Conservation (phyloP, 2,113 vertebrate genomes). For the Proterorhinus semilunaris region DNA sequence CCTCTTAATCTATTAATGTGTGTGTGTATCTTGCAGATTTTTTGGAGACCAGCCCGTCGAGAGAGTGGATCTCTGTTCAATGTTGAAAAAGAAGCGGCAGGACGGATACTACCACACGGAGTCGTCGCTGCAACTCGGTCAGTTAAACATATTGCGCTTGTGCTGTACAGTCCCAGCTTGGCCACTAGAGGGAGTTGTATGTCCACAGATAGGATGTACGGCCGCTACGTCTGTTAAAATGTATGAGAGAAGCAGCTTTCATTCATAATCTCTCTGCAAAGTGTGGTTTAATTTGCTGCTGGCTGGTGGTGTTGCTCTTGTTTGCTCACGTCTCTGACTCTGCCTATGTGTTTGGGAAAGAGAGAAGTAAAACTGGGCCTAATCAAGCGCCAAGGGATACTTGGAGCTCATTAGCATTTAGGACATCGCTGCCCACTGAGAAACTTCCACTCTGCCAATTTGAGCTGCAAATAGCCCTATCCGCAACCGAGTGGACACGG, state of each 20-base stretch:
- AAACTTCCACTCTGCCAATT: conserved; percentile 16
- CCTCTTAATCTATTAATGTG: conserved; percentile 24
- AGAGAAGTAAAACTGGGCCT: conserved; percentile 3
- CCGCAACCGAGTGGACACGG: conserved; percentile 14
- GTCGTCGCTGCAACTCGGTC: conserved; percentile 85
- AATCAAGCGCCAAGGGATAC: conserved; percentile 8
- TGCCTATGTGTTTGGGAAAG: conserved; percentile 8
- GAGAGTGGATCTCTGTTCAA: conserved; percentile 92
- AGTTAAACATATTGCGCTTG: conserved; percentile 53
- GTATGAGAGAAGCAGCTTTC: background rate
- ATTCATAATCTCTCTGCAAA: background rate
- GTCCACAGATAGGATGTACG: background rate
- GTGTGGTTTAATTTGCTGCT: background rate
- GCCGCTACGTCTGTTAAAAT: background rate
- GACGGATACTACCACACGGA: conserved; percentile 93
- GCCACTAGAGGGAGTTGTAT: conserved; percentile 48
- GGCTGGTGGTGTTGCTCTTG: background rate
- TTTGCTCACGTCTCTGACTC: background rate
- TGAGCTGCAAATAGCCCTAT: background rate
- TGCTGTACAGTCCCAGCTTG: background rate
- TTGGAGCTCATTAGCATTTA: conserved; percentile 37
- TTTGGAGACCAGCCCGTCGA: conserved; percentile 88
- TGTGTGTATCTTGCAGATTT: conserved; percentile 44
- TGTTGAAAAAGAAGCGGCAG: conserved; percentile 90
- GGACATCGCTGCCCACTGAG: conserved; percentile 12